A percentile compares a stretch with the other conserved stretches of the same genome.
phyloP scores from a whole-genome alignment of 1,140 invertebrate genomes.

The Neodiprion pinetum region DNA sequence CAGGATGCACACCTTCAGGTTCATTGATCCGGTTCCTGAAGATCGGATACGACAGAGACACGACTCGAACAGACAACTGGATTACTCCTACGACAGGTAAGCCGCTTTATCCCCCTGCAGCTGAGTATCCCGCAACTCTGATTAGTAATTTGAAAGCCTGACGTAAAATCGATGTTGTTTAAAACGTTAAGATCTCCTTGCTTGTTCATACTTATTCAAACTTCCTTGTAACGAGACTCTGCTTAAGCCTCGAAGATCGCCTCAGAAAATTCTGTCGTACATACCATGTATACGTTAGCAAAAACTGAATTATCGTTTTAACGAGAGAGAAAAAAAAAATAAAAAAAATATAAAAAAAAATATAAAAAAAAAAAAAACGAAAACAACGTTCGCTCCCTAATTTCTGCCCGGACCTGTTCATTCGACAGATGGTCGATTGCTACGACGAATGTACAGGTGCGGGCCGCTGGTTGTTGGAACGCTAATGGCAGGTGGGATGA shows the following conservation, averaged over 20 bases:
- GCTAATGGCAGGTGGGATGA: not conserved
- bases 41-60: constrained; percentile 77
- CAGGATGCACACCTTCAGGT: constrained; percentile 89
- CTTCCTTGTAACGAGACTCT: no score
- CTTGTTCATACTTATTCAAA: not conserved
- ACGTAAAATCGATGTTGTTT: constrained; percentile 11
- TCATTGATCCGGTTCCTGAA: constrained; percentile 89
- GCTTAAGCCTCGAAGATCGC: no score
- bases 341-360: no score
- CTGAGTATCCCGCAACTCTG: not conserved
- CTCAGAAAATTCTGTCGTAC: no score
- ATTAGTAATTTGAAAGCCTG: not conserved
- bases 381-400: no score
- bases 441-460: not conserved
- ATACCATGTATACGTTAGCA: no score
- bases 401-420: not conserved
- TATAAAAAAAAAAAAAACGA: no score
- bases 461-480: not conserved
- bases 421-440: not conserved
- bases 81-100: constrained; percentile 82
- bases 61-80: constrained; percentile 68
- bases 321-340: no score
- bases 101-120: constrained; percentile 14
- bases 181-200: not conserved
- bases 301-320: no score